These are phyloP conservation scores for Ceyx erithaca DNA, from an alignment of 2,797 vertebrate genomes.

Conservation along the genomic window DNA sequence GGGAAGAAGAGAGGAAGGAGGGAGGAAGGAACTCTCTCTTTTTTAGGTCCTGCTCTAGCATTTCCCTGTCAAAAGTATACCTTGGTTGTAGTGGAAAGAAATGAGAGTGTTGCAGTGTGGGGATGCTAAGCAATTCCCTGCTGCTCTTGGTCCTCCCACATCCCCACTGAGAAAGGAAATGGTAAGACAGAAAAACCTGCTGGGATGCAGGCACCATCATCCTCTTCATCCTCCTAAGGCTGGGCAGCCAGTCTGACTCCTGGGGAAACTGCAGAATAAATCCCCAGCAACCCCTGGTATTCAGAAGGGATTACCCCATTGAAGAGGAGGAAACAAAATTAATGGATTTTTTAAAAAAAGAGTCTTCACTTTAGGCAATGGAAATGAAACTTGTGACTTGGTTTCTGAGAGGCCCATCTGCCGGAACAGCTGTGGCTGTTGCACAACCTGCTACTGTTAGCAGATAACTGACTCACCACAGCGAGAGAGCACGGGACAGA, in stretches of 20 bases:
- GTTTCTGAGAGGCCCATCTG: slow-evolving; percentile 69
- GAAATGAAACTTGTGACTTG: slow-evolving; percentile 78
- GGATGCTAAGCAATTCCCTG: neutral
- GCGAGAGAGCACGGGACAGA: neutral
- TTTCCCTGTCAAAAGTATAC: neutral
- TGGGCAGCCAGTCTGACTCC: neutral
- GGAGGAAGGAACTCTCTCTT: neutral
- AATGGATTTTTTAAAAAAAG: neutral
- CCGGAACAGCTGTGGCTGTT: slow-evolving; percentile 54
- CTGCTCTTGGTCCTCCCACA: neutral
- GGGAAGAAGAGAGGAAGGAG: neutral
- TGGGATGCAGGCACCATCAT: neutral
- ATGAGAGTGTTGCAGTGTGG: neutral
- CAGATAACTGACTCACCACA: slow-evolving; percentile 57
- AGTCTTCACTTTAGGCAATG: slow-evolving; percentile 40
- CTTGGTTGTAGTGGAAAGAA: neutral
- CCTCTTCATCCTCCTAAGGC: neutral
- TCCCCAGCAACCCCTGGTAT: too few relatives aligned
- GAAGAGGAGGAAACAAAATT: neutral
- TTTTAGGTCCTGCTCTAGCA: neutral
- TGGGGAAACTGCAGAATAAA: neutral
- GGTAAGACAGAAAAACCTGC: neutral
- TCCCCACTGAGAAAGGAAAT: accelerated
- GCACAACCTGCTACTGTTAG: slow-evolving; percentile 64
- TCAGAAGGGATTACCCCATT: neutral